Evolutionary conservation across 1,140 invertebrate species (phyloP).

Genomic region (Lysiphlebus fabarum): DNA sequence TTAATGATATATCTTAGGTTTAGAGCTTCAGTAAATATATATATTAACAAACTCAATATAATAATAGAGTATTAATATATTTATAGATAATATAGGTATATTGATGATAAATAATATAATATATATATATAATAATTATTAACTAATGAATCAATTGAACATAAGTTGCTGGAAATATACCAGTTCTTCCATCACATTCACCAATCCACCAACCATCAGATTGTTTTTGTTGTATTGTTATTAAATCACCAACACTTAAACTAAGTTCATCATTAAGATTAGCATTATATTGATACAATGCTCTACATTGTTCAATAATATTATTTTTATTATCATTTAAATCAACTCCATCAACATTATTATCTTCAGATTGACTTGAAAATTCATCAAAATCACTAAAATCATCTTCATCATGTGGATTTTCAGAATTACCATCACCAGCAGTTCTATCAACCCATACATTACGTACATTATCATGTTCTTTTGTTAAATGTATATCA

Average conservation of each 20-base stretch:
- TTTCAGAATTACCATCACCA: constrained; percentile 74
- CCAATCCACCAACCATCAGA: constrained; percentile 95
- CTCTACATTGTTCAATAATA: constrained; percentile 67
- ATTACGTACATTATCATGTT: constrained; percentile 47
- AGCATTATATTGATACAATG: constrained; percentile 83
- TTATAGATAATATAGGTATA: too few relatives aligned
- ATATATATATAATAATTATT: too few relatives aligned
- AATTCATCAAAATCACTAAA: constrained; percentile 60
- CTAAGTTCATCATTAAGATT: constrained; percentile 86
- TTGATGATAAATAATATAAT: too few relatives aligned
- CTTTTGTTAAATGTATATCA: constrained; percentile 42
- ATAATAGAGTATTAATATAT: too few relatives aligned
- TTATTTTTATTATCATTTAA: constrained; percentile 41
- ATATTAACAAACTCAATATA: too few relatives aligned
- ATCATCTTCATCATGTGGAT: constrained; percentile 50
- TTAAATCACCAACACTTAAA: constrained; percentile 78
- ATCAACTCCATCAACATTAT: constrained; percentile 44
- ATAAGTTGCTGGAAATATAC: constrained; percentile 91
- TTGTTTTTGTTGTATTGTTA: constrained; percentile 86
- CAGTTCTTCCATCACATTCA: constrained; percentile 77
- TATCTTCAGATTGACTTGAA: constrained; percentile 51
- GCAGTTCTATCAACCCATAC: constrained; percentile 74
- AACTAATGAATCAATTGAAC: constrained; percentile 63
- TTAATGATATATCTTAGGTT: too few relatives aligned
- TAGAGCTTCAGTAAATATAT: too few relatives aligned